Evolutionary conservation across 2,888 invertebrate species (phyloP).

Genomic region (Oegoconia quadripuncta): DNA sequence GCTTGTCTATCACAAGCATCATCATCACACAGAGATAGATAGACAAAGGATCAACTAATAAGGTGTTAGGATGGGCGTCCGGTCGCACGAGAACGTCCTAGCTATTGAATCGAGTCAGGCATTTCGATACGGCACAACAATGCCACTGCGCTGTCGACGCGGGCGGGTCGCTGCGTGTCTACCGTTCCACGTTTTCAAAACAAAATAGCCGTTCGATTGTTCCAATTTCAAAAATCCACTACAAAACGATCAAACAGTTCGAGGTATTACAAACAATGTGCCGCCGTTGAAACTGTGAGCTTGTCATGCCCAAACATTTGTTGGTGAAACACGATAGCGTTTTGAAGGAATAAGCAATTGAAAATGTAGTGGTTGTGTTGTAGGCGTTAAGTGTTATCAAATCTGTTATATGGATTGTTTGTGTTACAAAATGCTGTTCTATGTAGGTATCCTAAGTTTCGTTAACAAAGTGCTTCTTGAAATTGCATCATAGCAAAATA

Average conservation of each 20-base stretch:
- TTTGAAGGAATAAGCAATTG: slow-evolving; percentile 33
- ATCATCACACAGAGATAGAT: no score
- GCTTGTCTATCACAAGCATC: no score
- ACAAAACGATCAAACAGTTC: slow-evolving; percentile 69
- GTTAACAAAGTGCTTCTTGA: no score
- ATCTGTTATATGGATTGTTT: slow-evolving; percentile 39
- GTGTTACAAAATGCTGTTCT: slow-evolving; percentile 42
- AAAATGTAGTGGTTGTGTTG: slow-evolving; percentile 62
- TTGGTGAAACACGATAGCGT: slow-evolving; percentile 34
- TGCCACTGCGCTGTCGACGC: slow-evolving; percentile 43
- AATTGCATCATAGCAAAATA: no score
- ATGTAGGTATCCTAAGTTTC: slow-evolving; percentile 45
- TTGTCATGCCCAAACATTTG: slow-evolving; percentile 33
- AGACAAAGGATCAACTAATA: slow-evolving; percentile 21
- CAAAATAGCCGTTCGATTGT: slow-evolving; percentile 64
- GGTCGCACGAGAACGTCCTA: slow-evolving; percentile 55
- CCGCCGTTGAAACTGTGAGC: slow-evolving; percentile 37
- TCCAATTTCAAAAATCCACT: slow-evolving; percentile 61
- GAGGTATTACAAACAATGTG: slow-evolving; percentile 62
- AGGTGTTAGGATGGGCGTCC: slow-evolving; percentile 41
- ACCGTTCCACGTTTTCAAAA: slow-evolving; percentile 67
- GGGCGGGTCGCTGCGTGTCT: slow-evolving; percentile 41
- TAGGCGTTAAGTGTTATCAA: slow-evolving; percentile 32
- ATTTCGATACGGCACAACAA: slow-evolving; percentile 57
- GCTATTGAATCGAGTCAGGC: slow-evolving; percentile 47